Evolutionary conservation across 1,140 invertebrate genomes (phyloP), one percentile per base, ranked within the genome.

Genomic region (Cyphomyrmex costatus): DNA sequence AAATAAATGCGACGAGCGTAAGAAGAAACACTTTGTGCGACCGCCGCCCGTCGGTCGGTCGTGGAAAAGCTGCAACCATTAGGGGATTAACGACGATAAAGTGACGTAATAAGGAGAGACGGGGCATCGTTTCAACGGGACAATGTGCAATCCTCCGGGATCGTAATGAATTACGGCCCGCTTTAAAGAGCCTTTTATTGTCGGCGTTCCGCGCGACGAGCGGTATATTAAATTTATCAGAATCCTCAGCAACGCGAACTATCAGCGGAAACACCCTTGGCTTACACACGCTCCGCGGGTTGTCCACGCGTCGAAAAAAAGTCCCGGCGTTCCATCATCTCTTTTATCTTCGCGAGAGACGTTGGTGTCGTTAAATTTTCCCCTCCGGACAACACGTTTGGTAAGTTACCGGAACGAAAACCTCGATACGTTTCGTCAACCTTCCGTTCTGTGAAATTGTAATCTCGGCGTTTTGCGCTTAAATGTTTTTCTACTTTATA

Each of bases 11-110:
- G 79, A 83, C 53, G 24, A 49, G 53, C 68, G 27, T 27, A 83
- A 83, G 68, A 83, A 74, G 79, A 83, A 83, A 83, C 79, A 83
- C 66, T 82, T n/a, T 73, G 24, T 68, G 60, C 82, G 71, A 42
- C 33, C 21, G 21, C 51, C 65, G 36, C 27, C 53, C 68, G 58
- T n/a, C 70, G 80, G 63, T 63, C 68, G 56, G 70, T 85, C 58
- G 71, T 21, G 27, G 82, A 78, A 78, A 85, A 78, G 82, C 58
- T 51, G 82, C 73, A 46, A 85, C 82, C 82, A 85, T 85, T 85
- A 85, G 30, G 58, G 82, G 82, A 85, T 85, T 85, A 85, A 85
- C 82, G 82, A 78, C 82, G 82, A 85, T 85, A 85, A 78, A 85
- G 82, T 65, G 82, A 85, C 58, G 82, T 85, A 85, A 85, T 85